phyloP scores from a whole-genome alignment of 2,888 invertebrate species.

The Bellardia bayeri region DNA sequence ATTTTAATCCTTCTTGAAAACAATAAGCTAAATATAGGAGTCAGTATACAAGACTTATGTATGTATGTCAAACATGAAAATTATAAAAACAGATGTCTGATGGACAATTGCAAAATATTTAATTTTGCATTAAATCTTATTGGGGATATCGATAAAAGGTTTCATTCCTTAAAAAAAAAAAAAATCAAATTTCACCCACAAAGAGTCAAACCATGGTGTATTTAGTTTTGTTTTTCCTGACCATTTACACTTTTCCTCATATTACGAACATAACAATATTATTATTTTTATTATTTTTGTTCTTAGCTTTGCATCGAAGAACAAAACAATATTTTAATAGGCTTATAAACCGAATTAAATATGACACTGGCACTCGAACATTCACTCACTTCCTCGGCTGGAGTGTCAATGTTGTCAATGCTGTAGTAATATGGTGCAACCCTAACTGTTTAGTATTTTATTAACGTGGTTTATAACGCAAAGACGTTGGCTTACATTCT shows the following conservation, averaged over 20 bases:
- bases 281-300: slow-evolving; percentile 21
- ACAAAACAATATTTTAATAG: slow-evolving; percentile 57
- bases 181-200: slow-evolving; percentile 66
- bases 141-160: slow-evolving; percentile 40
- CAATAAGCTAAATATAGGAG: slow-evolving; percentile 48
- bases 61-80: slow-evolving; percentile 21
- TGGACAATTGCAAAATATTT: slow-evolving; percentile 64
- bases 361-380: slow-evolving; percentile 78
- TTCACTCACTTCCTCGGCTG: slow-evolving; percentile 24
- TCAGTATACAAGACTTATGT: slow-evolving; percentile 33
- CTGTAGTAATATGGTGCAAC: slow-evolving; percentile 16
- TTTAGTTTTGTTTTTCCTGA: slow-evolving; percentile 43
- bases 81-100: slow-evolving; percentile 62
- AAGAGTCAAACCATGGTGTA: slow-evolving; percentile 62
- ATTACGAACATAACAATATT: slow-evolving; percentile 45
- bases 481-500: slow-evolving; percentile 32
- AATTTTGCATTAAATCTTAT: slow-evolving; percentile 60
- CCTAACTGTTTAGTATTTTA: slow-evolving; percentile 14
- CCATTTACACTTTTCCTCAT: slow-evolving; percentile 61
- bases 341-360: slow-evolving; percentile 80
- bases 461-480: slow-evolving; percentile 63
- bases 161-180: slow-evolving; percentile 40
- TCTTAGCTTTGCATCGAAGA: slow-evolving; percentile 68
- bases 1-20: slow-evolving; percentile 69
- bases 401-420: slow-evolving; percentile 64